Evolutionary conservation across 2,797 vertebrate species (phyloP).

Genomic region (Peromyscus attwateri): DNA sequence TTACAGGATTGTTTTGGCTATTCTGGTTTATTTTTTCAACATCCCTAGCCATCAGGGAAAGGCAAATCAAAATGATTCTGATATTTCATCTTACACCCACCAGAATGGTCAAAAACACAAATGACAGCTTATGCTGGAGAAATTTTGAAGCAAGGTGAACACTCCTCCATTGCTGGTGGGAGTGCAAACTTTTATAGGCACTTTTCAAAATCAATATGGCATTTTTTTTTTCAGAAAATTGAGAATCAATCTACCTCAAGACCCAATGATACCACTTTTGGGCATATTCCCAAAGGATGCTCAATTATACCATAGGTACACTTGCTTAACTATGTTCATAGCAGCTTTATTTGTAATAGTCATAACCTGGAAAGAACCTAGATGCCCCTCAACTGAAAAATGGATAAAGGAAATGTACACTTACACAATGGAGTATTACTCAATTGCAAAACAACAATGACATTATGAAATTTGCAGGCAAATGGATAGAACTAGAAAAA

Average conservation of each 20-base stretch:
- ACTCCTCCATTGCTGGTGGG: not conserved
- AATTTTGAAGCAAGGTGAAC: not conserved
- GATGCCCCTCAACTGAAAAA: not conserved
- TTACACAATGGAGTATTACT: not conserved
- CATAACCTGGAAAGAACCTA: not conserved
- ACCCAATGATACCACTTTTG: not conserved
- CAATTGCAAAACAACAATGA: not conserved
- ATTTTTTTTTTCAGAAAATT: not conserved
- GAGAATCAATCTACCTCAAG: not conserved
- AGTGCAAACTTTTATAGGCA: not conserved
- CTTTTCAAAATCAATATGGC: not conserved
- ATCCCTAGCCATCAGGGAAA: not conserved
- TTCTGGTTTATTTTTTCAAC: not conserved
- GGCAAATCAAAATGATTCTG: not conserved
- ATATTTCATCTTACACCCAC: not conserved
- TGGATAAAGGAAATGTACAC: not conserved
- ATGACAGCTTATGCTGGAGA: not conserved
- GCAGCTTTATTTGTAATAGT: not conserved
- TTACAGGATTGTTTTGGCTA: not conserved
- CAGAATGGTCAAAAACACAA: not conserved
- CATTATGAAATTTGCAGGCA: not conserved
- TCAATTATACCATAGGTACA: not conserved
- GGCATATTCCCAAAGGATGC: not conserved
- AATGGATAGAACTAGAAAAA: not conserved
- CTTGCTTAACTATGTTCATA: not conserved